A percentile compares a stretch with the other conserved stretches of the same genome.
phyloP scores from a whole-genome alignment of 2,797 vertebrate genomes.

The Rhinophrynus dorsalis region DNA sequence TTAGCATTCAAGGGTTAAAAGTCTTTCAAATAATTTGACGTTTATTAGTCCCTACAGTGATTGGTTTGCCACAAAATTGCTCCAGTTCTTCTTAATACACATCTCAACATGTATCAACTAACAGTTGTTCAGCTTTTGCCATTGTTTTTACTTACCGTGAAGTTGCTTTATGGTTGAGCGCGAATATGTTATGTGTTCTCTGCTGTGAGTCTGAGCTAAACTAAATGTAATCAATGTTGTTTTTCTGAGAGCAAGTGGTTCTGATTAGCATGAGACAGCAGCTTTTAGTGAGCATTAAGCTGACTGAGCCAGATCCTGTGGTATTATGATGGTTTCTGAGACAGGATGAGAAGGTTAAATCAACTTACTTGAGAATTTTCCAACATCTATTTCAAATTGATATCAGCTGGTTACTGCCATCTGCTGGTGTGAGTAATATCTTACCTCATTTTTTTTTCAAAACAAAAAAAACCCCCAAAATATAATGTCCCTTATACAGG shows the following conservation, averaged over 20 bases:
- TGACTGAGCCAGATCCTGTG: slow-evolving; percentile 43
- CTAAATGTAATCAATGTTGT: slow-evolving; percentile 37
- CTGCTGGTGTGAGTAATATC: background rate
- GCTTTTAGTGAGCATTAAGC: slow-evolving; percentile 44
- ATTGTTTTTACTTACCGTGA: slow-evolving; percentile 12
- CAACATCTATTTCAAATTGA: slow-evolving; percentile 2
- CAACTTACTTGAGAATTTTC: slow-evolving; percentile 5
- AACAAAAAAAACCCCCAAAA: no score
- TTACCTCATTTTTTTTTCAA: background rate
- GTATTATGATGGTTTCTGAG: slow-evolving; percentile 27
- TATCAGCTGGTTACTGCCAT: slow-evolving; percentile 26
- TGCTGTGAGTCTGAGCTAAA: slow-evolving; percentile 21
- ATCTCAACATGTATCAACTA: no score
- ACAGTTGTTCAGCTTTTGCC: background rate
- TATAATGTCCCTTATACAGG: no score
- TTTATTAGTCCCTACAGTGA: no score
- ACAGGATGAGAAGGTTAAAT: slow-evolving; percentile 1
- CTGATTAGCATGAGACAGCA: slow-evolving; percentile 28
- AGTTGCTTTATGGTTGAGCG: background rate
- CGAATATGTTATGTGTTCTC: slow-evolving; percentile 17
- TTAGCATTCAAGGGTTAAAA: no score
- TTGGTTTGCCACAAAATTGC: no score
- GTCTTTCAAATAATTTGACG: no score
- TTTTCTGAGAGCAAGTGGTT: slow-evolving; percentile 27
- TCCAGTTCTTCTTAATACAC: no score